phyloP scores from a whole-genome alignment of 2,797 vertebrate genomes.

The Cuculus canorus region DNA sequence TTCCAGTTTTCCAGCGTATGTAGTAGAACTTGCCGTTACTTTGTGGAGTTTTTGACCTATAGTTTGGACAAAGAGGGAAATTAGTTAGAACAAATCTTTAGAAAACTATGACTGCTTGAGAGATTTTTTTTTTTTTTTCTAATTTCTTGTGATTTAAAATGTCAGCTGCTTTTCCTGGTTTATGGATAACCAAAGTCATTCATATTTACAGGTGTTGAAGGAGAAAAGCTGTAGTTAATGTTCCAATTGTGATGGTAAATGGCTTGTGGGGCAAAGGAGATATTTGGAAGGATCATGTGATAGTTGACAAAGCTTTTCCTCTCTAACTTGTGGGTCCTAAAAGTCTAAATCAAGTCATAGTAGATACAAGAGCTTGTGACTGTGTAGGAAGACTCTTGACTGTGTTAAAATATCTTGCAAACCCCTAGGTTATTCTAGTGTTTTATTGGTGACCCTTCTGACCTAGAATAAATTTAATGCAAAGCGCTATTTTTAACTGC shows the following conservation, averaged over 20 bases:
- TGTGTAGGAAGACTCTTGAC: background rate
- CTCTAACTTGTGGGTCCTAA: background rate
- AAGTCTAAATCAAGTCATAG: background rate
- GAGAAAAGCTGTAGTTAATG: background rate
- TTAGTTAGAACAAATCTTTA: background rate
- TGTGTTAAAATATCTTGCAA: background rate
- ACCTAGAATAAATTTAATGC: background rate
- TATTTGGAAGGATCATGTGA: background rate
- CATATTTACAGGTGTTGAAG: background rate
- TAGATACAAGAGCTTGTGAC: background rate
- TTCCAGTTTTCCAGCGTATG: background rate
- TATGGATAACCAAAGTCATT: background rate
- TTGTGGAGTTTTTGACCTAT: background rate
- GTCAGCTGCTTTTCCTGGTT: background rate
- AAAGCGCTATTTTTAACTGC: background rate
- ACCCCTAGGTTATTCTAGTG: background rate
- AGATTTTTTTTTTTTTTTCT: background rate
- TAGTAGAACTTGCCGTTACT: background rate
- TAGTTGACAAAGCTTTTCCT: background rate
- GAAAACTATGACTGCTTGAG: background rate
- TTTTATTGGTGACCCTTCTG: constrained; percentile 11
- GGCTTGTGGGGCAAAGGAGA: background rate
- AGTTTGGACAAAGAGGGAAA: background rate
- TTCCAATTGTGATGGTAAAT: background rate
- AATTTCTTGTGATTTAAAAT: background rate